A percentile compares a stretch with the other conserved stretches of the same genome.
Evolutionary conservation across 2,797 vertebrate genomes (phyloP).

Genomic region (Tinamus major): DNA sequence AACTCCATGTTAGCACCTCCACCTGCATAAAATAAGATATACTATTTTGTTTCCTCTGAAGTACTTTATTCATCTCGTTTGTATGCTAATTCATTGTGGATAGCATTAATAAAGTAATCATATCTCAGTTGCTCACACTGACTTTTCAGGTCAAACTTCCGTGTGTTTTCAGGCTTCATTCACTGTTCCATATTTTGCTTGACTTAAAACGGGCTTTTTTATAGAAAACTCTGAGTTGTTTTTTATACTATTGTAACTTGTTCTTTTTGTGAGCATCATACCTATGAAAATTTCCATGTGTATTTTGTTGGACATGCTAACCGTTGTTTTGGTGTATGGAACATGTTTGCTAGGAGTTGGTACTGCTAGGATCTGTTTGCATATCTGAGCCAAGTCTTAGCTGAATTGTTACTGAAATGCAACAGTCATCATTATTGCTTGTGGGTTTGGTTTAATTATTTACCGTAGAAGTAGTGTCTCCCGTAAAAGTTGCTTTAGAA

Average conservation of each 20-base stretch:
- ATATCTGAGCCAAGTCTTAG: background rate
- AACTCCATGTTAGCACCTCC: slow-evolving; percentile 29
- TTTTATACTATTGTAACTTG: slow-evolving; percentile 6
- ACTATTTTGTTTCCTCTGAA: background rate
- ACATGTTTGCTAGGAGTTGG: background rate
- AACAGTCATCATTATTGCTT: background rate
- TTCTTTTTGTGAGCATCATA: background rate
- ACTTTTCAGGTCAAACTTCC: slow-evolving; percentile 34
- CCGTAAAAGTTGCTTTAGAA: background rate
- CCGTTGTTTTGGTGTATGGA: background rate
- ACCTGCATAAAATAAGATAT: slow-evolving; percentile 12
- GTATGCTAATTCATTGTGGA: background rate
- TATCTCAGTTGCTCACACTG: slow-evolving; percentile 24
- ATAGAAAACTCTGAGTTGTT: background rate
- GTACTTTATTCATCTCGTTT: slow-evolving; percentile 41
- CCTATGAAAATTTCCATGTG: background rate
- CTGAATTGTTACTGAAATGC: background rate
- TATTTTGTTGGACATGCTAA: background rate
- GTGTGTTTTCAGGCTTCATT: background rate
- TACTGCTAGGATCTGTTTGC: background rate
- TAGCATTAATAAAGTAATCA: slow-evolving; percentile 60
- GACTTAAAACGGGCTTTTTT: background rate
- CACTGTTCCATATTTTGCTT: background rate
- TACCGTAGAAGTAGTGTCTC: background rate
- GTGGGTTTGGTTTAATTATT: background rate